Base-by-base conservation (phyloP, 2,113 vertebrate genomes). In the Sebastes schlegelii region DNA sequence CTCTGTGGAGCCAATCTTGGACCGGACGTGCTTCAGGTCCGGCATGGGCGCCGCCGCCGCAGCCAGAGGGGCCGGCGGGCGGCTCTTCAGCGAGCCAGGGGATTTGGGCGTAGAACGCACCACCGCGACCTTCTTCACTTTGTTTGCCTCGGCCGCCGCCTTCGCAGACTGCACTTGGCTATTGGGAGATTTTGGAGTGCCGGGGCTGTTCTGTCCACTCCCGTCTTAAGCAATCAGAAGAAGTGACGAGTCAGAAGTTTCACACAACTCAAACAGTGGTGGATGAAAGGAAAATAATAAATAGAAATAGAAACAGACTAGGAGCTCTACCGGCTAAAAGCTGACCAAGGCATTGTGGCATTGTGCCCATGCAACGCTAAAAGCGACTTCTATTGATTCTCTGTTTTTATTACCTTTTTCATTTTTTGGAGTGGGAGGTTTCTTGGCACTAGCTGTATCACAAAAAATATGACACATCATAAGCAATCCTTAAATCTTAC, bases 101-200 rank as follows among this genome's bases (percentile, higher is more conserved):
- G 98, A 99, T 87, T 99, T 99, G 5, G 98, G 97, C 0, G 97
- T 96, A 0, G 98, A 97, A n/a, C 98, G 98, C 66, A 99, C 97
- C 89, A 99, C 96, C 0, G 98, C 97, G 26, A 98, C 91, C 93
- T 98, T 99, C 94, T 98, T 99, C 92, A 97, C 96, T 84, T 98
- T 97, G 93, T 97, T 96, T 90, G 96, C 96, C 19, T 97, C 96
- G 2, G 96, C 95, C 2, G 86, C 91, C 0, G 96, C 94, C 94
- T 97, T 96, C 26, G 96, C 96, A 40, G 90, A 51, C 0, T 94
- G 94, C 16, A 97, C 96, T 21, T 97, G 97, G 93, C 97, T 97
- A 71, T 94, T 93, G 0, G 98, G 98, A 1, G 98, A 98, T 51
- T 97, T 97, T 0, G 97, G 97, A 26, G 97, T 97, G 19, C 97